A percentile compares a stretch with the other conserved stretches of the same genome.
These are phyloP conservation scores for Pocota personata DNA, from an alignment of 2,888 invertebrate genomes.

Conservation along the genomic window DNA sequence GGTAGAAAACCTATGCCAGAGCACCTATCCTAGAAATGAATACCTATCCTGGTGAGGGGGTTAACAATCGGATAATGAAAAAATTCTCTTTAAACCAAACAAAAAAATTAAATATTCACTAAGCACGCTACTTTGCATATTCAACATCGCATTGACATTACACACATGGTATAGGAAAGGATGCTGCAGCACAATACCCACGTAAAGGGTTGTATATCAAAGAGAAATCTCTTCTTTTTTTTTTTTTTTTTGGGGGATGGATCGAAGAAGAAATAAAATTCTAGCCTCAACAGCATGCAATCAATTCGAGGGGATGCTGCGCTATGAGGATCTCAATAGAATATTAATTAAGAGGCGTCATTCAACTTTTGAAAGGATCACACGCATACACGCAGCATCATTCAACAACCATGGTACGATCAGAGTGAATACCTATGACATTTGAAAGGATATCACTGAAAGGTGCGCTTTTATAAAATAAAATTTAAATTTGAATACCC, in stretches of 20 bases:
- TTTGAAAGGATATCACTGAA: conserved; percentile 60
- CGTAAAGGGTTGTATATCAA: conserved; percentile 62
- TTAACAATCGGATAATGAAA: conserved; percentile 12
- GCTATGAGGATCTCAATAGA: conserved; percentile 67
- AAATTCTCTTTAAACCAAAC: conserved; percentile 41
- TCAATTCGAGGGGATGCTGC: conserved; percentile 53
- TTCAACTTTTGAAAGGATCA: conserved; percentile 55
- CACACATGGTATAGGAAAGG: conserved; percentile 51
- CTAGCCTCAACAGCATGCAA: conserved; percentile 24
- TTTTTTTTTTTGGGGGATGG: conserved; percentile 40
- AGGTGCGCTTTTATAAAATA: conserved; percentile 33
- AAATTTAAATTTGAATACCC: conserved; percentile 58
- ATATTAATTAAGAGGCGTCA: conserved; percentile 73
- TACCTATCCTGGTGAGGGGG: conserved; percentile 8
- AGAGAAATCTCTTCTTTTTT: no score
- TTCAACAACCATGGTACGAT: conserved; percentile 17
- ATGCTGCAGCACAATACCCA: conserved; percentile 43
- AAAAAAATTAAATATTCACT: conserved; percentile 67
- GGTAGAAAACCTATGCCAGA: not conserved
- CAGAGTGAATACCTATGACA: conserved; percentile 46
- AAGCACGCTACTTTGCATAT: conserved; percentile 72
- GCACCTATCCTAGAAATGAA: conserved; percentile 34
- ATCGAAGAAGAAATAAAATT: conserved; percentile 23
- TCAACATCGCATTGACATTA: conserved; percentile 39
- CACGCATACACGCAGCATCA: not conserved